These are phyloP conservation scores for Electrona antarctica DNA, from an alignment of 2,113 vertebrate genomes.

Conservation along the genomic window DNA sequence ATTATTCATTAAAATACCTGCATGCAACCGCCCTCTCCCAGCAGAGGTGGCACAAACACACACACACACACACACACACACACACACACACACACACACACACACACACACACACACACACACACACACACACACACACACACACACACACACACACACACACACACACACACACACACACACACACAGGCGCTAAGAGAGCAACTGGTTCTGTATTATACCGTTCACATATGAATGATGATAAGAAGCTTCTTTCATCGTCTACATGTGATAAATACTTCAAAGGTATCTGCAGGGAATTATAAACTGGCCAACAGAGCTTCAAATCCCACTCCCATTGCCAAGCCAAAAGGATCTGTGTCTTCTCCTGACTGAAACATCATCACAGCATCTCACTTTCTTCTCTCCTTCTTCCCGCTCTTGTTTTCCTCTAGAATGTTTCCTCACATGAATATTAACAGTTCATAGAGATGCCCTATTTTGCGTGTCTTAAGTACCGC, in stretches of 20 bases:
- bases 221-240: constrained; percentile 1
- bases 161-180: too few relatives aligned
- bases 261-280: constrained; percentile 19
- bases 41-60: constrained; percentile 13
- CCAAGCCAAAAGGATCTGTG: constrained; percentile 28
- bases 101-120: constrained; percentile 5
- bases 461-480: constrained; percentile 62
- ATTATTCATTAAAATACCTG: constrained; percentile 60
- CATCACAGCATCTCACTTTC: too few relatives aligned
- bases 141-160: too few relatives aligned
- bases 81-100: neutral
- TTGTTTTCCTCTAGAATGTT: constrained; percentile 22
- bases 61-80: too few relatives aligned
- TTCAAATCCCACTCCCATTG: constrained; percentile 35
- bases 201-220: neutral
- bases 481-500: too few relatives aligned
- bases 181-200: too few relatives aligned
- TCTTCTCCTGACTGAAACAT: constrained; percentile 49
- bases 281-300: constrained; percentile 7
- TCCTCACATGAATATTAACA: constrained; percentile 69
- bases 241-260: constrained; percentile 27
- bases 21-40: neutral
- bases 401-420: neutral
- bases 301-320: constrained; percentile 25
- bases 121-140: too few relatives aligned